phyloP scores from a whole-genome alignment of 1,140 invertebrate species.

The Matsumurasca onukii region DNA sequence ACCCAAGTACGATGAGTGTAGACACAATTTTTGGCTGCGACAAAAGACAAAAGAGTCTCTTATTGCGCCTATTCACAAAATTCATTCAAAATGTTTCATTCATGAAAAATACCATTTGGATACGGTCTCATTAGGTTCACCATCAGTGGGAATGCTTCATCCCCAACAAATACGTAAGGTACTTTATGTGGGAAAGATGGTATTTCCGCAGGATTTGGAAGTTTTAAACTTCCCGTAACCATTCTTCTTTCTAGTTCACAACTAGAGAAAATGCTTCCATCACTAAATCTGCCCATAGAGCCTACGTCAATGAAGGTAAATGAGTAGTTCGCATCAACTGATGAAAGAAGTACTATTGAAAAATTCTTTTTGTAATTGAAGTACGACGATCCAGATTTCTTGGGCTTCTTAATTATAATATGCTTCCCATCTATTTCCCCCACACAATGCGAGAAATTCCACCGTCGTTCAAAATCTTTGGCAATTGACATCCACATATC shows the following conservation, averaged over 20 bases:
- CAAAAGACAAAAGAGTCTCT: too few species aligned
- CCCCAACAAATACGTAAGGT: constrained; percentile 45
- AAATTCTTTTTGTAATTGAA: constrained; percentile 50
- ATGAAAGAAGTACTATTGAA: constrained; percentile 45
- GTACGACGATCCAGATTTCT: constrained; percentile 42
- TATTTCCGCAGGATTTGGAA: constrained; percentile 29
- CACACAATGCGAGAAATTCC: constrained; percentile 50
- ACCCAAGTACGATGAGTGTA: too few species aligned
- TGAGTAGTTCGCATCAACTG: constrained; percentile 45
- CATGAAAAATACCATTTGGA: too few species aligned
- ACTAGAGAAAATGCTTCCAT: constrained; percentile 44
- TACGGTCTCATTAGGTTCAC: constrained; percentile 48
- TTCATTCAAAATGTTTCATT: too few species aligned
- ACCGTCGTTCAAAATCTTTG: constrained; percentile 42
- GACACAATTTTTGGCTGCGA: too few species aligned
- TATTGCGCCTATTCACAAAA: too few species aligned
- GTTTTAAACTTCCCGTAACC: neutral
- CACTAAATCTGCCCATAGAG: constrained; percentile 44
- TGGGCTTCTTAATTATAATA: constrained; percentile 42
- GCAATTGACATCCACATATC: constrained; percentile 43
- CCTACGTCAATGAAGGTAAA: constrained; percentile 47
- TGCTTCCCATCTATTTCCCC: constrained; percentile 50
- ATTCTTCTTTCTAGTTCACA: constrained; percentile 38
- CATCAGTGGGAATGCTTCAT: constrained; percentile 50
- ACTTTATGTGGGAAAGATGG: constrained; percentile 31